phyloP scores from a whole-genome alignment of 1,140 invertebrate species.

The Bombus terrestris region DNA sequence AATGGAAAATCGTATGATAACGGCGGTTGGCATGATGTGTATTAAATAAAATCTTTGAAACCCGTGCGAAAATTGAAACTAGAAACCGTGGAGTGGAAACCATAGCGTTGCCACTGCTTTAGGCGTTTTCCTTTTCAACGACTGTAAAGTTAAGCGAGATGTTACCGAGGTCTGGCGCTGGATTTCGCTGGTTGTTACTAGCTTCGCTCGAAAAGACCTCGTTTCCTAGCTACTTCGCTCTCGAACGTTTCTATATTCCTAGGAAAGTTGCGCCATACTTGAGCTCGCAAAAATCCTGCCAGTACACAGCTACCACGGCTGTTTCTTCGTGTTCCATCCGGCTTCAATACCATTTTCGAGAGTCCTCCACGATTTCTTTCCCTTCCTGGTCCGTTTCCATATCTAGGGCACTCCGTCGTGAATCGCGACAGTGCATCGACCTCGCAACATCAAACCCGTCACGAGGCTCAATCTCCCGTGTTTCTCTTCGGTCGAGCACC shows the following conservation, averaged over 20 bases:
- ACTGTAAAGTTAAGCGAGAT: slow-evolving; percentile 44
- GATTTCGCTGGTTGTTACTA: slow-evolving; percentile 28
- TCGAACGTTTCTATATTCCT: not conserved
- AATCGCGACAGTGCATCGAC: slow-evolving; percentile 36
- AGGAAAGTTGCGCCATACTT: slow-evolving; percentile 31
- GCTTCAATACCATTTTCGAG: slow-evolving; percentile 35
- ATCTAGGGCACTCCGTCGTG: slow-evolving; percentile 11
- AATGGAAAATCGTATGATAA: not conserved
- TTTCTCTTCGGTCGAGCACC: not conserved
- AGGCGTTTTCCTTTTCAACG: slow-evolving; percentile 50
- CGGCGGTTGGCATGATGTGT: not conserved
- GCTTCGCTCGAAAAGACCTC: slow-evolving; percentile 43
- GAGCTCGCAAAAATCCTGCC: slow-evolving; percentile 47
- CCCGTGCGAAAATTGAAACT: slow-evolving; percentile 38
- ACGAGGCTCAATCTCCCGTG: not conserved
- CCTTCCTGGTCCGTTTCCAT: slow-evolving; percentile 42
- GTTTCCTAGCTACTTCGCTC: slow-evolving; percentile 3
- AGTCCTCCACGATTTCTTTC: slow-evolving; percentile 35
- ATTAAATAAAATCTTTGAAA: slow-evolving; percentile 44
- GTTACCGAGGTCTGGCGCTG: slow-evolving; percentile 37
- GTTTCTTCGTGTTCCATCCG: slow-evolving; percentile 9
- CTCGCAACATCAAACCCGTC: slow-evolving; percentile 23
- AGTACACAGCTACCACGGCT: slow-evolving; percentile 6
- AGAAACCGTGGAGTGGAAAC: slow-evolving; percentile 1
- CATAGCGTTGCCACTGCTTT: slow-evolving; percentile 30